Base-by-base conservation (phyloP, 1,140 invertebrate species). In the Phymastichus coffea region DNA sequence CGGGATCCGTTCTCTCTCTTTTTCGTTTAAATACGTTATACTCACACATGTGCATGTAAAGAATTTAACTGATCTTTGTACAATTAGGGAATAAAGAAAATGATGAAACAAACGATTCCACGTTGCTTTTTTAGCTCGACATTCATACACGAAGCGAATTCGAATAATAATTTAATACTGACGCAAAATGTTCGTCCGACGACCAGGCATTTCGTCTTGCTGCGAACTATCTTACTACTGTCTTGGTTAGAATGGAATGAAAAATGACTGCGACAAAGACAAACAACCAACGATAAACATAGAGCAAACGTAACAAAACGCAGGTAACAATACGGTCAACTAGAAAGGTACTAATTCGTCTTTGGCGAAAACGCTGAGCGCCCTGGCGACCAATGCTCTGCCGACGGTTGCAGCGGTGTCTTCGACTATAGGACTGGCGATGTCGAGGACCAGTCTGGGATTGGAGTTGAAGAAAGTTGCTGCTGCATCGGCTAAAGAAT, bases 401-500 rank as follows among this genome's bases (percentile, higher is more conserved):
- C 82, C 74, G 15, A 87, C 79, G 3, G 84, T 82, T 1, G 82
- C 82, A 1, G 82, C 78, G 14, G 86, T 88, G 63, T 89, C 87
- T 65, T 88, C 86, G 30, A 87, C 83, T 14, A 89, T 86, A 10
- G 88, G 88, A 70, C 83, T 87, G 6, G 88, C 78, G 41, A 89
- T 85, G 62, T 89, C 86, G 71, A 88, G 70, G 10, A 89, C 84
- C n/a, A 86, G 71, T 15, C 81, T 72, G 2, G 87, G 85, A 74
- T 88, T 88, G 38, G 85, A 80, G 64, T 89, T 88, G 80, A 87
- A 88, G 77, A 89, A 89, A 14, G 78, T 77, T 0, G 79, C 77
- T 4, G 85, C 85, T 33, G 86, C 84, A 33, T 83, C 74, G 17
- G 84, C 86, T 87, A 74, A 38, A 79, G 78, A 66, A 67, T 67